Percentiles rank a stretch among this genome's conserved stretches.
Conservation (phyloP, 2,888 invertebrate genomes). For the Melanchra persicariae region DNA sequence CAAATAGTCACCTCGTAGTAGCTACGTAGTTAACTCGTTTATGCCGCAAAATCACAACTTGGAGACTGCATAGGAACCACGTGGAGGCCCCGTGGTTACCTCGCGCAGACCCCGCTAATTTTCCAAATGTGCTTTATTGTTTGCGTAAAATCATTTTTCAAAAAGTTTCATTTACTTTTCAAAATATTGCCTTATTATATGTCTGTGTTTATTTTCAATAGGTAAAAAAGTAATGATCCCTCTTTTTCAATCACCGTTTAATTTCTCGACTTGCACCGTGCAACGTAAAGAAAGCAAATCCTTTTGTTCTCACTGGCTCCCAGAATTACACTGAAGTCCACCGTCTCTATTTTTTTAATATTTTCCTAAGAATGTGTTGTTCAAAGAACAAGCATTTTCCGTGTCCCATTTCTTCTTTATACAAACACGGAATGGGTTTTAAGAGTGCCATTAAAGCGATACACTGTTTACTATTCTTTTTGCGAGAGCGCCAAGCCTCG, state of each 20-base stretch:
- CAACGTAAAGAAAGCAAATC: neutral
- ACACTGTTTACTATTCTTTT: conserved; percentile 17
- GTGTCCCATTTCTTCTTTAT: conserved; percentile 7
- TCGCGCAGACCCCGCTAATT: too few species aligned
- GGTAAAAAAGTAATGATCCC: too few species aligned
- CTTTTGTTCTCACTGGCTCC: conserved; percentile 8
- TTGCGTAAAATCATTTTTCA: too few species aligned
- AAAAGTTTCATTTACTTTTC: too few species aligned
- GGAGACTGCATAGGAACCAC: too few species aligned
- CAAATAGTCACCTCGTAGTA: too few species aligned
- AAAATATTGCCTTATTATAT: neutral
- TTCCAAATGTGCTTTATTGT: too few species aligned
- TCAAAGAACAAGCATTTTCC: conserved; percentile 14
- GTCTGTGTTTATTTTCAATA: neutral
- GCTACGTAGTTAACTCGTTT: too few species aligned
- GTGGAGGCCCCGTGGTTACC: too few species aligned
- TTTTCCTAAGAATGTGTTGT: conserved; percentile 6
- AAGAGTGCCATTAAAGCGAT: conserved; percentile 11
- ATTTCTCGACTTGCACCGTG: neutral
- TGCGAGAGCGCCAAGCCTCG: neutral
- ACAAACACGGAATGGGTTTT: conserved; percentile 22
- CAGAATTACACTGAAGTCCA: conserved; percentile 14
- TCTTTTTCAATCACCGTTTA: conserved; percentile 1
- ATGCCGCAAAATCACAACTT: too few species aligned
- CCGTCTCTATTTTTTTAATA: conserved; percentile 14